Evolutionary conservation across 2,113 vertebrate genomes (phyloP).

Genomic region (Neogale vison): DNA sequence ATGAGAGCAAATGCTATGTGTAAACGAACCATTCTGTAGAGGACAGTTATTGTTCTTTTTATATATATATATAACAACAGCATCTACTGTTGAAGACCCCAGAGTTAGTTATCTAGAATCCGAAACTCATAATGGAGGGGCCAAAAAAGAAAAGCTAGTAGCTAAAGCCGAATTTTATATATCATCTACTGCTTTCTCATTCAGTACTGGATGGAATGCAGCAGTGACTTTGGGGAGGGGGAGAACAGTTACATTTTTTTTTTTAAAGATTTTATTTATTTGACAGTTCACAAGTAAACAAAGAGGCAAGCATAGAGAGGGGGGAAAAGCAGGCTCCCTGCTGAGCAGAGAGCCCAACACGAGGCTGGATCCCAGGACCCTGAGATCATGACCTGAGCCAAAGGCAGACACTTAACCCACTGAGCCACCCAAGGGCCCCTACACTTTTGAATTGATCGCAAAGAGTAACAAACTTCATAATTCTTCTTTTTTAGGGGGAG

Average conservation of each 20-base stretch:
- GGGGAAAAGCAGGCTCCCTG: too few species aligned
- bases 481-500: conserved; percentile 90
- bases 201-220: not conserved
- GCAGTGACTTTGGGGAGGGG: not conserved
- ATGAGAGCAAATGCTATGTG: not conserved
- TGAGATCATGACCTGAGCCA: too few species aligned
- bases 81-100: not conserved
- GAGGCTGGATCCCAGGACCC: too few species aligned
- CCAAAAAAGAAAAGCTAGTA: not conserved
- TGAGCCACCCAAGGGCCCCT: too few species aligned
- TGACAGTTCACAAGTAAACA: too few species aligned
- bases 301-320: too few species aligned
- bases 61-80: not conserved
- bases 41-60: not conserved
- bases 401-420: too few species aligned
- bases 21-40: not conserved
- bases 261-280: not conserved
- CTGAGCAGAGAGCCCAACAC: too few species aligned
- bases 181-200: not conserved
- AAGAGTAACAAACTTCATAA: conserved; percentile 29
- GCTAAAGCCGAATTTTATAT: not conserved
- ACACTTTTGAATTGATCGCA: not conserved
- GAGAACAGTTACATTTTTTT: not conserved
- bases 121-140: not conserved
- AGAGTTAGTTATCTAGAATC: not conserved